Evolutionary conservation across 2,113 vertebrate species (phyloP).

Genomic region (Indicator maculatus): DNA sequence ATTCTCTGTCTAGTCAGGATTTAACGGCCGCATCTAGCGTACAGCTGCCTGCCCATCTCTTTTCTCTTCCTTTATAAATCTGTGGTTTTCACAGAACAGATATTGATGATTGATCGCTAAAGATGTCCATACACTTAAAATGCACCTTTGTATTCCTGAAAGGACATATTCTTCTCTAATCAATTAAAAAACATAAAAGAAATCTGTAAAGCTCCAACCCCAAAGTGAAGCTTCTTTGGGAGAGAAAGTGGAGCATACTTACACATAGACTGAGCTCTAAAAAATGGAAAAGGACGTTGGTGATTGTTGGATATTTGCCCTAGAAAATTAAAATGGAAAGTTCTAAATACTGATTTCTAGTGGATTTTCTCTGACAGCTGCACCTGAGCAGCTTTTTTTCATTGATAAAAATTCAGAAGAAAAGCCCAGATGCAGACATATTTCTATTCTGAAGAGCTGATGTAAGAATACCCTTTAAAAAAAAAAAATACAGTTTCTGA

Average conservation of each 20-base stretch:
- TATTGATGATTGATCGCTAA: background rate
- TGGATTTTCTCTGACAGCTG: background rate
- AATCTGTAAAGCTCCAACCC: background rate
- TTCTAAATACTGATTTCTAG: background rate
- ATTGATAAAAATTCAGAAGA: background rate
- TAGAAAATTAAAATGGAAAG: background rate
- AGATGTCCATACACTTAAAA: background rate
- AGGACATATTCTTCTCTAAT: background rate
- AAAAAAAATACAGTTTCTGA: background rate
- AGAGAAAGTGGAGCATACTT: background rate
- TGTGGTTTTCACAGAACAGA: background rate
- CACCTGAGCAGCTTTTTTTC: background rate
- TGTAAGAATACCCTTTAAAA: background rate
- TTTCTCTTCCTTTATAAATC: background rate
- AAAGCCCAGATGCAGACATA: background rate
- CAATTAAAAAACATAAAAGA: conserved; percentile 7
- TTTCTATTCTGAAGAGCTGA: background rate
- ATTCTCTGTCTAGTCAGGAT: background rate
- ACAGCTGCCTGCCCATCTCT: background rate
- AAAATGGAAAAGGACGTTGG: background rate
- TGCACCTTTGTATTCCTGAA: background rate
- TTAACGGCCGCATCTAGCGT: background rate
- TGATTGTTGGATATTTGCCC: background rate
- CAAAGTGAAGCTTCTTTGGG: background rate
- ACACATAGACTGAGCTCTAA: background rate